Base-by-base conservation (phyloP, 2,888 invertebrate species). In the Synanthedon myopaeformis region DNA sequence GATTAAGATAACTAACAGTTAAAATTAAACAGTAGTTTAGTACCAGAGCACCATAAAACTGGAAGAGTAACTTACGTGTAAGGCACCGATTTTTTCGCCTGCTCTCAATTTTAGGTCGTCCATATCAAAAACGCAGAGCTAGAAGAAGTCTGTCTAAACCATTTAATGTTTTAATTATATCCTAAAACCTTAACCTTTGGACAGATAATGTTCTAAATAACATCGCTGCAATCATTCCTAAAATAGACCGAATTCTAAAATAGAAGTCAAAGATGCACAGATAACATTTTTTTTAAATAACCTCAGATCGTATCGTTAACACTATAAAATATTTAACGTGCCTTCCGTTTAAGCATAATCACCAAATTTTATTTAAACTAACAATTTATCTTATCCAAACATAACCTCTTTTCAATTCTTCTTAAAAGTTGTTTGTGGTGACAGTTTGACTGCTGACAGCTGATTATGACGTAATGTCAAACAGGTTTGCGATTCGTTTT, bases 131-230 rank as follows among this genome's bases (percentile, higher is more conserved):
- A 63, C 59, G 61, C 64, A 61, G 69, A 70, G 62, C 61, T 66
- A 63, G 59, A 70, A 67, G 70, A 68, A 70, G 67, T 68, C 66
- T 64, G 64, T 63, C 62, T 73, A 68, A 69, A 66, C 70, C 65
- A 71, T 67, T 72, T 65, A 67, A 71, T 72, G 66, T 64, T 67
- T 69, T 73, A 76, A 74, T 74, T 73, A 49, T 72, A 73, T 72
- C 72, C 67, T 70, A 74, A 79, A 82, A 74, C 82, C 79, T 84
- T 81, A 76, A 86, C 86, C 86, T 86, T 85, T 86, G 87, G 70
- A 77, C 82, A 72, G 70, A 76, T 79, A 72, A 71, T 71, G 81
- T 70, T 76, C 77, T 73, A 78, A 79, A 82, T 82, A 77, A 58
- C 64, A 72, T 64, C 59, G 35, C 35, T 35, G 35, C 35, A 35